Base-by-base conservation (phyloP, 2,113 vertebrate species). In the Polyodon spathula region DNA sequence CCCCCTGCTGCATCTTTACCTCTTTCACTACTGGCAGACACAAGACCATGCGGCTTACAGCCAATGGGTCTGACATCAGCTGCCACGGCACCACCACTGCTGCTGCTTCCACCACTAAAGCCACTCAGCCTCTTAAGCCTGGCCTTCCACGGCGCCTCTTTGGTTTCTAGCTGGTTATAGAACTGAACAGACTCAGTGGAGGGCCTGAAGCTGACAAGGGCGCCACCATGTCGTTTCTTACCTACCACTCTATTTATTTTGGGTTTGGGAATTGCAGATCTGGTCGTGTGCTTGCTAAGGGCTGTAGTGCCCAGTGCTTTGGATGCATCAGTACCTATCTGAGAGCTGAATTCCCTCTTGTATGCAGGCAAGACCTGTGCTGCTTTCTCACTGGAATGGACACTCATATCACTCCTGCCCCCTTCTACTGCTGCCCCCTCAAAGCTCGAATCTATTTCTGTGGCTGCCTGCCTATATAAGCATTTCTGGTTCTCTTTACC, bases 181-280 rank as follows among this genome's bases (percentile, higher is more conserved):
- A 98, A 98, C 58, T 93, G 96, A 72, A 98, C 89, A 0, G 93
- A 97, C 69, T 98, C 96, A 17, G 95, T 98, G 61, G 93, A 93
- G 55, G 96, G 96, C 10, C 90, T 90, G 78, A 98, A 98, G 71
- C 92, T 95, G 73, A 98, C 96, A 52, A 97, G 94, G 69, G 95
- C 90, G 0, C 84, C 90, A 5, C 81, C 71, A 66, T 88, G 89
- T 60, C 84, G 84, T 65, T 92, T 95, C 73, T 90, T 95, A 74
- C 75, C 65, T 4, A 74, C 80, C 63, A 84, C 83, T 70, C 89
- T 89, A 71, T 88, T 87, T 15, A 87, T 80, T 77, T 92, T 93
- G 65, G 82, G 78, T 72, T 89, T 93, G 52, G 81, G 72, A 17
- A 80, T 76, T 71, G 91, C 81, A 0, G 76, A 85, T 84, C 85